Evolutionary conservation across 2,888 invertebrate species (phyloP).

Genomic region (Darwinula stevensoni): DNA sequence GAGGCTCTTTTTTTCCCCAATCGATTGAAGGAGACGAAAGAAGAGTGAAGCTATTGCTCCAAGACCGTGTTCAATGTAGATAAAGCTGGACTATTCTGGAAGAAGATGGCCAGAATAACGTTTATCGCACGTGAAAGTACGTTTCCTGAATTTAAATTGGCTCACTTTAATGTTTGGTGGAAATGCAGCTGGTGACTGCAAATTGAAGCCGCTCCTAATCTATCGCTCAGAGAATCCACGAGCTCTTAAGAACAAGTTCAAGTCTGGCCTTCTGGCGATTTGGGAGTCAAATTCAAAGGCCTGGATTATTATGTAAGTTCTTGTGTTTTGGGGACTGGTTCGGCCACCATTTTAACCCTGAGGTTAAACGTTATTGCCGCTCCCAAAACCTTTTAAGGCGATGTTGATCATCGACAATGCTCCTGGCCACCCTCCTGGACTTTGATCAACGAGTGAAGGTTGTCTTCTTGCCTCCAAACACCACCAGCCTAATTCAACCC

Average conservation of each 20-base stretch:
- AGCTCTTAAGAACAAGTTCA: slow-evolving; percentile 11
- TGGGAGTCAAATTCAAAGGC: slow-evolving; percentile 14
- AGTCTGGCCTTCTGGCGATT: slow-evolving; percentile 13
- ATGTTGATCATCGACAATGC: slow-evolving; percentile 10
- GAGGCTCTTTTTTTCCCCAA: too few relatives aligned
- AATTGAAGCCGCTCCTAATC: slow-evolving; percentile 14
- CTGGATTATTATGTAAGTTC: slow-evolving; percentile 12
- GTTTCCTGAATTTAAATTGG: slow-evolving; percentile 9
- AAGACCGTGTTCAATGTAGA: slow-evolving; percentile 10
- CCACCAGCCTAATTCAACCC: slow-evolving; percentile 7
- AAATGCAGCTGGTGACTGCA: slow-evolving; percentile 13
- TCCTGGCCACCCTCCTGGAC: slow-evolving; percentile 8
- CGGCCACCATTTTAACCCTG: slow-evolving; percentile 7
- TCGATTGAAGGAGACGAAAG: too few relatives aligned
- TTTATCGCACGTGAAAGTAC: slow-evolving; percentile 7
- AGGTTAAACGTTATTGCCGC: slow-evolving; percentile 7
- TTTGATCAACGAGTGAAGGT: slow-evolving; percentile 9
- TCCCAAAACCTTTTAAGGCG: slow-evolving; percentile 7
- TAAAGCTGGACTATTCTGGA: slow-evolving; percentile 10
- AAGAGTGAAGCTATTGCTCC: too few relatives aligned
- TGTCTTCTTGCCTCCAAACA: slow-evolving; percentile 8
- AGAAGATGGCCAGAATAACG: slow-evolving; percentile 9
- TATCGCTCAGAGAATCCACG: slow-evolving; percentile 14
- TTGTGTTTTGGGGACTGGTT: slow-evolving; percentile 12
- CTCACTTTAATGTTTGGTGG: slow-evolving; percentile 13